A percentile compares a stretch with the other conserved stretches of the same genome.
Conservation (phyloP, 2,888 invertebrate genomes). For the Drosophila kanekoi region DNA sequence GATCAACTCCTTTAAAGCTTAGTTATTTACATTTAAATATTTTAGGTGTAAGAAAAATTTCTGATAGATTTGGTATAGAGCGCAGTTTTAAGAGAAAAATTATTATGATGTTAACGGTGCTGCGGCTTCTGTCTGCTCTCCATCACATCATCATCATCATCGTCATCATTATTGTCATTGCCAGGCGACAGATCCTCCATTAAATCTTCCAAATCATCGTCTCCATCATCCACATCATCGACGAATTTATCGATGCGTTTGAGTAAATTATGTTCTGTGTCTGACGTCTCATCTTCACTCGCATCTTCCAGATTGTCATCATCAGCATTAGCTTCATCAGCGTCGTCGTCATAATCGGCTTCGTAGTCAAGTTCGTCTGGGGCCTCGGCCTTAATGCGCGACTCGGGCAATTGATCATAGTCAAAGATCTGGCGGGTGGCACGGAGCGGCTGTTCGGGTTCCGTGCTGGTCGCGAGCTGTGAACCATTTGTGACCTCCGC, state of each 20-base stretch:
- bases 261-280: conserved; percentile 67
- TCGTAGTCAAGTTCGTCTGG: conserved; percentile 57
- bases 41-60: conserved; percentile 65
- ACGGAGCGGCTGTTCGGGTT: conserved; percentile 74
- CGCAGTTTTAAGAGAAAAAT: conserved; percentile 71
- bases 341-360: conserved; percentile 33
- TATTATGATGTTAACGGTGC: conserved; percentile 35
- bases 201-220: conserved; percentile 67
- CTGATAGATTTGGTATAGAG: conserved; percentile 84
- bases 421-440: conserved; percentile 84
- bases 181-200: conserved; percentile 58
- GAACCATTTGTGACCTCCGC: conserved; percentile 47
- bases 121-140: conserved; percentile 10
- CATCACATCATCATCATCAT: conserved; percentile 8
- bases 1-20: conserved; percentile 52
- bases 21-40: conserved; percentile 68
- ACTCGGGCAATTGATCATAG: conserved; percentile 84
- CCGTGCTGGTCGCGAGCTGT: conserved; percentile 66
- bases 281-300: conserved; percentile 37
- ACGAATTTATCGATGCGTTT: conserved; percentile 78
- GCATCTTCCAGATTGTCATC: conserved; percentile 41
- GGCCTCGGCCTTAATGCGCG: conserved; percentile 64
- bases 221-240: conserved; percentile 71
- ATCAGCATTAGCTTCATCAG: conserved; percentile 36
- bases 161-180: conserved; percentile 32